Percentiles rank a stretch among this genome's conserved stretches.
Evolutionary conservation across 2,113 vertebrate genomes (phyloP).

Genomic region (Cranoglanis bouderius): DNA sequence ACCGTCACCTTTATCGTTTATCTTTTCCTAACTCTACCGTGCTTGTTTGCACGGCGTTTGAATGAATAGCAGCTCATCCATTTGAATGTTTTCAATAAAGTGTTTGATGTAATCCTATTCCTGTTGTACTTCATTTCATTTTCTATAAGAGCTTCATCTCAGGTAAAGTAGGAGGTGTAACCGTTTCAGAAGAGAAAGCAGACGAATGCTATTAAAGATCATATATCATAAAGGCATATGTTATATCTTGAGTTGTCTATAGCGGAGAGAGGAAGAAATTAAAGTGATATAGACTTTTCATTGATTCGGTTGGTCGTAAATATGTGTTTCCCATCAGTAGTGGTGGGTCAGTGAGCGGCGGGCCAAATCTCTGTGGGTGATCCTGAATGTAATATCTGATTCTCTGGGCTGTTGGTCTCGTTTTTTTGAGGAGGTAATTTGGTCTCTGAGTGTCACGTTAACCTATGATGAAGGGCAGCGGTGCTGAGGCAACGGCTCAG

Average conservation of each 20-base stretch:
- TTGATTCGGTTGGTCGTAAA: constrained; percentile 48
- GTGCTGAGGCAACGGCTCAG: constrained; percentile 7
- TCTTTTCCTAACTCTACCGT: neutral
- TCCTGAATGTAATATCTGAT: constrained; percentile 16
- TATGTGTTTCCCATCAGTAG: constrained; percentile 12
- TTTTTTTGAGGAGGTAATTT: constrained; percentile 24
- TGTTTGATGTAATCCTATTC: constrained; percentile 24
- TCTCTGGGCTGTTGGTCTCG: neutral
- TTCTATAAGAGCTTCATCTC: constrained; percentile 33
- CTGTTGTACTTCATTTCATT: constrained; percentile 34
- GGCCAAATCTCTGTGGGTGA: constrained; percentile 20
- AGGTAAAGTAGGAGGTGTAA: constrained; percentile 31
- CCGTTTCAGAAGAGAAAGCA: constrained; percentile 42
- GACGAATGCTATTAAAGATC: constrained; percentile 51
- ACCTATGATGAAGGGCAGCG: constrained; percentile 12
- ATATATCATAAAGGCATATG: constrained; percentile 44
- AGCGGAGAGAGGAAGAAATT: constrained; percentile 27
- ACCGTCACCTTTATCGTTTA: neutral
- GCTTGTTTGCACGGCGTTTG: neutral
- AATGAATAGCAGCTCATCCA: constrained; percentile 31
- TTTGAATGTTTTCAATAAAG: constrained; percentile 36
- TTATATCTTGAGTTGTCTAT: constrained; percentile 27
- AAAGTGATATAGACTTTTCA: constrained; percentile 42
- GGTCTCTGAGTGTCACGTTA: neutral
- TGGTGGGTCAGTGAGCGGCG: neutral